Conservation (phyloP, 64 coral and sea anemone genomes). For the Stichodactyla mertensii region DNA sequence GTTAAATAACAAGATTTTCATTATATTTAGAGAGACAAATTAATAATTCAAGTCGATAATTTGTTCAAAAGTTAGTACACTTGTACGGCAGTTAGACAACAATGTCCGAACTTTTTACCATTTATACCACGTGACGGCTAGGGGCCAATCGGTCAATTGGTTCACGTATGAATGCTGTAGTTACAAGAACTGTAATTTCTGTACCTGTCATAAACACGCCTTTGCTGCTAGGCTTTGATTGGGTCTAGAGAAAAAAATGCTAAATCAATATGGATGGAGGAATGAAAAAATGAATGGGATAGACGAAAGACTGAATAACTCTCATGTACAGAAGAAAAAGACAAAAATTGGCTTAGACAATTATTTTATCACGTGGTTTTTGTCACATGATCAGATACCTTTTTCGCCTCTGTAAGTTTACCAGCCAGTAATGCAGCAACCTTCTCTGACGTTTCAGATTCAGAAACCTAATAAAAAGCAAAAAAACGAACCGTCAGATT, state of each 20-base stretch:
- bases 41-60: too few relatives aligned
- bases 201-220: conserved; percentile 15
- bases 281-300: background rate
- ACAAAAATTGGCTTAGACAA: too few relatives aligned
- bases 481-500: background rate
- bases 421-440: background rate
- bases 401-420: background rate
- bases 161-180: too few relatives aligned
- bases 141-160: too few relatives aligned
- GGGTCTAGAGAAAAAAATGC: background rate
- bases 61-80: too few relatives aligned
- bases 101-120: too few relatives aligned
- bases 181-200: background rate
- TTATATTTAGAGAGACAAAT: too few relatives aligned
- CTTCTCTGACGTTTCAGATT: conserved; percentile 6
- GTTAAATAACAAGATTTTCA: too few relatives aligned
- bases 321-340: too few relatives aligned
- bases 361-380: background rate
- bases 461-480: background rate
- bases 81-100: too few relatives aligned
- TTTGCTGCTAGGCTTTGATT: background rate
- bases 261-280: background rate
- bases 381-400: background rate
- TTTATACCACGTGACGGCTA: too few relatives aligned
- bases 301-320: background rate